Percentiles rank a stretch among this genome's conserved stretches.
Evolutionary conservation across 2,113 vertebrate species (phyloP).

Genomic region (Pseudopodoces humilis): DNA sequence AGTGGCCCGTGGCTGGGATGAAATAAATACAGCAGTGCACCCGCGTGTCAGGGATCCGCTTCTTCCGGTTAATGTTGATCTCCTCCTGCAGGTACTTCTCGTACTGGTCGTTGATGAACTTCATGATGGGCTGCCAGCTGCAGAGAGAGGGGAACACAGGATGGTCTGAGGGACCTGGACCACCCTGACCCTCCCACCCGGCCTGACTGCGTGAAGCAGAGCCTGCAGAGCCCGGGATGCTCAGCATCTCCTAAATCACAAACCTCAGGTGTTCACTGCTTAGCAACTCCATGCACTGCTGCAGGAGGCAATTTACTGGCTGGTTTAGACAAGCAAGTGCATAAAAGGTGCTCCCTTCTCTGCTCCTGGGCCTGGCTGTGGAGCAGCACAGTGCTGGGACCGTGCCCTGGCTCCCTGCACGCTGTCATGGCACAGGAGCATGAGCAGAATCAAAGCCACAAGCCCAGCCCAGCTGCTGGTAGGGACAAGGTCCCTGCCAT

Average conservation of each 20-base stretch:
- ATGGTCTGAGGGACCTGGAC: neutral
- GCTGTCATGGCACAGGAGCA: rapidly evolving
- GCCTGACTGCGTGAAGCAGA: neutral
- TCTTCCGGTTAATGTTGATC: slow-evolving; percentile 94
- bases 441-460: neutral
- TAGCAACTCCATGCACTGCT: no score
- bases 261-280: rapidly evolving
- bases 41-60: slow-evolving; percentile 91
- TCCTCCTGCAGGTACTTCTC: slow-evolving; percentile 97
- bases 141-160: neutral
- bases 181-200: neutral
- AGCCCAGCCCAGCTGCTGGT: rapidly evolving
- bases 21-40: slow-evolving; percentile 99
- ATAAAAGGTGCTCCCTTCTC: neutral
- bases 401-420: neutral
- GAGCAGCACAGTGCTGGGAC: neutral
- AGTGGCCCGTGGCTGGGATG: slow-evolving; percentile 95
- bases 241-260: neutral
- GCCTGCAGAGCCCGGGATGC: neutral
- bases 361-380: neutral
- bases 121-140: slow-evolving; percentile 99
- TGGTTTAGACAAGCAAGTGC: neutral
- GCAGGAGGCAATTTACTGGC: neutral
- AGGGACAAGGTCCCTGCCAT: neutral
- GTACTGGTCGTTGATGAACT: slow-evolving; percentile 97